Percentiles rank a stretch among this genome's conserved stretches.
Conservation (phyloP, 2,113 vertebrate species). For the Arvicanthis niloticus region DNA sequence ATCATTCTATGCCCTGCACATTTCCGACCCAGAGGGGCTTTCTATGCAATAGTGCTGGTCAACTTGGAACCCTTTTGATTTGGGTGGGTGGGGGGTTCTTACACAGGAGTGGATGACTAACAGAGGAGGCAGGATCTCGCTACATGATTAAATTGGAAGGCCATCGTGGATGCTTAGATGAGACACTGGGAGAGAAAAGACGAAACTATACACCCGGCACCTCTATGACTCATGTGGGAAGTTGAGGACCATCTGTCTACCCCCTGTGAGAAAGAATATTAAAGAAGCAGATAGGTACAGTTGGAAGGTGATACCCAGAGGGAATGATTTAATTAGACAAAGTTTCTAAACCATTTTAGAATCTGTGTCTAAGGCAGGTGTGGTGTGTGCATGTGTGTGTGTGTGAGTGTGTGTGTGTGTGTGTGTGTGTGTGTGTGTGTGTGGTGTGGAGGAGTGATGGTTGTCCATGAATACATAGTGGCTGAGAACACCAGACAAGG, state of each 20-base stretch:
- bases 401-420: too few relatives aligned
- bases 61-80: not conserved
- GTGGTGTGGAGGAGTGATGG: not conserved
- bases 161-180: not conserved
- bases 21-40: not conserved
- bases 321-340: not conserved
- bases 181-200: not conserved
- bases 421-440: too few relatives aligned
- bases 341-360: not conserved
- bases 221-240: not conserved
- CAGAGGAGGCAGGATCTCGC: accelerated
- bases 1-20: not conserved
- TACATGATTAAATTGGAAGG: accelerated
- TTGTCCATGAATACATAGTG: too few relatives aligned
- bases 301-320: not conserved
- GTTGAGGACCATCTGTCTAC: not conserved
- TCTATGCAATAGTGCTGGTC: not conserved
- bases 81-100: not conserved
- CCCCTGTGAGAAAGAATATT: not conserved
- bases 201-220: not conserved
- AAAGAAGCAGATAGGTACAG: not conserved
- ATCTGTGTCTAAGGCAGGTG: not conserved
- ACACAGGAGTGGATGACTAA: not conserved
- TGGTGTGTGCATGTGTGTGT: too few relatives aligned
- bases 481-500: not conserved